Evolutionary conservation across 2,113 vertebrate genomes (phyloP).

Genomic region (Gnathochromis pfefferi): DNA sequence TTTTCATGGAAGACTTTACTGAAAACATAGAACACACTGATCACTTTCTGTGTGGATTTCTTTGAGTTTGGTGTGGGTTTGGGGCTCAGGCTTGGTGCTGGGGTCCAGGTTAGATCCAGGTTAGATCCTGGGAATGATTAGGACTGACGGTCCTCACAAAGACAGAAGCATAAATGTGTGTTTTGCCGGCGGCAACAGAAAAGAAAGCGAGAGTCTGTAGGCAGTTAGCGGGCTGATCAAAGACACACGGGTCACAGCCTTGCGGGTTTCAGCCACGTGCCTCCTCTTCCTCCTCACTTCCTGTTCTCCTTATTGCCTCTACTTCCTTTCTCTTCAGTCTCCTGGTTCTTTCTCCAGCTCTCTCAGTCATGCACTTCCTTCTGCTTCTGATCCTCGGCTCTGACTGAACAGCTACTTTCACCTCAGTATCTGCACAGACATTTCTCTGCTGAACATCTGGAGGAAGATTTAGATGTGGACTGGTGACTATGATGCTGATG

Average conservation of each 20-base stretch:
- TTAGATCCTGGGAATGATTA: background rate
- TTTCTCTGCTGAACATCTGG: background rate
- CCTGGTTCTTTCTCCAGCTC: background rate
- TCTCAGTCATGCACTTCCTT: background rate
- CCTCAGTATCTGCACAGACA: background rate
- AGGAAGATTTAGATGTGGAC: background rate
- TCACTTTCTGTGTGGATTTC: background rate
- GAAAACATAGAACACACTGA: background rate
- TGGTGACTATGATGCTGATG: background rate
- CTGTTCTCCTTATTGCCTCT: background rate
- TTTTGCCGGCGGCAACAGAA: background rate
- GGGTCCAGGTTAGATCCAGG: background rate
- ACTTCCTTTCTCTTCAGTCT: background rate
- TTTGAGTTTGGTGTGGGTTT: background rate
- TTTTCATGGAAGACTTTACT: background rate
- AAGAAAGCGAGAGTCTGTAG: background rate
- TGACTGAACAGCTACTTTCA: background rate
- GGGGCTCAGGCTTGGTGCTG: background rate
- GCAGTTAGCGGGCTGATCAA: slow-evolving; percentile 3
- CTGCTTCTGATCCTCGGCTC: background rate
- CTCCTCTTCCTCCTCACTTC: slow-evolving; percentile 10
- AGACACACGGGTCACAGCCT: background rate
- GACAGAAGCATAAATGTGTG: background rate
- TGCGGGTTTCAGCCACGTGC: slow-evolving; percentile 6
- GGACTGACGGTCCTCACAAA: background rate